Conservation (phyloP, 1,140 invertebrate species). For the Pseudachorutes palmiensis region DNA sequence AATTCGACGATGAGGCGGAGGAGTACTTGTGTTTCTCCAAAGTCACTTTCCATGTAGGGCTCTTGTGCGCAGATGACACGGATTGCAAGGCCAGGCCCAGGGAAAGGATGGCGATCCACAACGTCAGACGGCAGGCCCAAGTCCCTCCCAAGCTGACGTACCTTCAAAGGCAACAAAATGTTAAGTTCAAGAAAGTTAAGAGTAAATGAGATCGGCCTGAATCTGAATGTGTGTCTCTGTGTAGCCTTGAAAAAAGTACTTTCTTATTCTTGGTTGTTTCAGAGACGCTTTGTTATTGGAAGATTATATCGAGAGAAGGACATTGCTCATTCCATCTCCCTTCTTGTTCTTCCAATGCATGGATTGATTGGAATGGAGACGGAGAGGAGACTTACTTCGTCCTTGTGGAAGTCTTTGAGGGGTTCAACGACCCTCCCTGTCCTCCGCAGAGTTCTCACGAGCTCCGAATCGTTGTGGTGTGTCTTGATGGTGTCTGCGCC, state of each 20-base stretch:
- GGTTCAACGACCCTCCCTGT: conserved; percentile 90
- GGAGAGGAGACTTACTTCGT: conserved; percentile 63
- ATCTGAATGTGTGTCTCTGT: conserved; percentile 14
- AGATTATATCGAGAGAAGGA: conserved; percentile 8
- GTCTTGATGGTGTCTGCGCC: conserved; percentile 93
- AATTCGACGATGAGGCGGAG: conserved; percentile 91
- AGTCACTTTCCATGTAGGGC: conserved; percentile 90
- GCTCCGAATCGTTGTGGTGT: conserved; percentile 98
- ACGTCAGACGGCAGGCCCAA: conserved; percentile 77
- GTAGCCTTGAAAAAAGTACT: conserved; percentile 20
- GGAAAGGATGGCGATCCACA: conserved; percentile 93
- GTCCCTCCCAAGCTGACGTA: conserved; percentile 67
- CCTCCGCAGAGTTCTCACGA: conserved; percentile 78
- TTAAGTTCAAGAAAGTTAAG: not conserved
- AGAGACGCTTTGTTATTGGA: not conserved
- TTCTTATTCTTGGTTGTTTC: conserved; percentile 9
- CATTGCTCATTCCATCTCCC: not conserved
- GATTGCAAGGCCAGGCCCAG: conserved; percentile 89
- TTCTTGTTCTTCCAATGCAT: not conserved
- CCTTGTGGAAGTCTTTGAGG: conserved; percentile 98
- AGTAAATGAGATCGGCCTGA: not conserved
- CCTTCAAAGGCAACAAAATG: conserved; percentile 33
- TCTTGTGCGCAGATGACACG: conserved; percentile 92
- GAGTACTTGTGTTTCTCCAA: conserved; percentile 81
- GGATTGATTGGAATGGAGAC: conserved; percentile 9